phyloP scores from a whole-genome alignment of 2,888 invertebrate species.

The Oligia fasciuncula region DNA sequence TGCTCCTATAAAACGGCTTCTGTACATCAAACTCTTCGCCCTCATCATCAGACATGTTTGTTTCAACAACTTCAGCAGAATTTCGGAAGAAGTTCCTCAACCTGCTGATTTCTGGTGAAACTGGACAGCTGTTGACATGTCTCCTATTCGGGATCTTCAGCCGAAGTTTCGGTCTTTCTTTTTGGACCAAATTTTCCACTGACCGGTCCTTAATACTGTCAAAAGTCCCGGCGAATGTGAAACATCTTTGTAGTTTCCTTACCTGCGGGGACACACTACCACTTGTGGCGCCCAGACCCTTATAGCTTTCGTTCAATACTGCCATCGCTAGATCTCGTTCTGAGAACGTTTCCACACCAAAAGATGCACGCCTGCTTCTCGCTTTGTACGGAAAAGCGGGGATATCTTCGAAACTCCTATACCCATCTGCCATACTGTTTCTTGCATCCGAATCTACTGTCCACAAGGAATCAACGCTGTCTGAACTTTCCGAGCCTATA shows the following conservation, averaged over 20 bases:
- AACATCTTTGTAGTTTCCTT: conserved; percentile 80
- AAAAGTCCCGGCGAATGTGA: conserved; percentile 77
- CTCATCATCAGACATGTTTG: conserved; percentile 62
- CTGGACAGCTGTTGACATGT: conserved; percentile 67
- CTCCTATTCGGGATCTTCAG: conserved; percentile 56
- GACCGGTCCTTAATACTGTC: conserved; percentile 71
- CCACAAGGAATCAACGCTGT: conserved; percentile 78
- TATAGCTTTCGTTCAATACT: conserved; percentile 81
- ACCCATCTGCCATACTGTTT: conserved; percentile 71
- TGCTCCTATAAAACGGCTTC: conserved; percentile 73
- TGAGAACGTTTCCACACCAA: conserved; percentile 71
- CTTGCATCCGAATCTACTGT: conserved; percentile 76
- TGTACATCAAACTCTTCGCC: conserved; percentile 64
- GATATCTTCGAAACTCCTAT: conserved; percentile 85
- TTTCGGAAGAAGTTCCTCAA: conserved; percentile 70
- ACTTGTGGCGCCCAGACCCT: conserved; percentile 74
- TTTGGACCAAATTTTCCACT: conserved; percentile 56
- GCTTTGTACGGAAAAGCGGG: conserved; percentile 80
- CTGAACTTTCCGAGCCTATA: conserved; percentile 79
- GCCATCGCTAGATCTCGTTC: conserved; percentile 75
- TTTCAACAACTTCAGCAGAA: conserved; percentile 68
- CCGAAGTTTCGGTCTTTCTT: conserved; percentile 36
- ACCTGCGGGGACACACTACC: conserved; percentile 79
- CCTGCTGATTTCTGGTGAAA: conserved; percentile 75
- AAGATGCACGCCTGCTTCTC: conserved; percentile 86